phyloP scores from a whole-genome alignment of 2,113 vertebrate species.

The Antechinus stuartii region DNA sequence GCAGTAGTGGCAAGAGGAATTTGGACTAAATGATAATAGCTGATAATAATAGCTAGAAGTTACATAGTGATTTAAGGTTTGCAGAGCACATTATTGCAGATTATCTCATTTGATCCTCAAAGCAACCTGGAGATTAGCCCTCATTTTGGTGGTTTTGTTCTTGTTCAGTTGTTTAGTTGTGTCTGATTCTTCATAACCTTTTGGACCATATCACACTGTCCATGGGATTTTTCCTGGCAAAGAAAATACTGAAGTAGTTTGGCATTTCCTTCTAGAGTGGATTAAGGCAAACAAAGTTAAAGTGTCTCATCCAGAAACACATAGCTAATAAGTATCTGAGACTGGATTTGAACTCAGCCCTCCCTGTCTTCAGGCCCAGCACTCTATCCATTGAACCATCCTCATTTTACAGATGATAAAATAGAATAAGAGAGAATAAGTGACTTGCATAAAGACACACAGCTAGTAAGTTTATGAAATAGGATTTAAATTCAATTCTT shows the following conservation, averaged over 20 bases:
- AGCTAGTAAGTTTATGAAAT: not conserved
- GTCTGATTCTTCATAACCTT: not conserved
- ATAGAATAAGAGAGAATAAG: not conserved
- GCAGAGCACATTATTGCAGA: not conserved
- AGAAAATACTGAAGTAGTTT: not conserved
- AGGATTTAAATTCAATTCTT: not conserved
- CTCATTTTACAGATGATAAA: too few species aligned
- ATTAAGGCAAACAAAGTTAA: not conserved
- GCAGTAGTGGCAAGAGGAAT: not conserved
- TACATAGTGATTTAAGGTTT: not conserved
- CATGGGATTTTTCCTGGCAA: not conserved
- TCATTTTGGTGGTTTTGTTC: not conserved
- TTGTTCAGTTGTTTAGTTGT: not conserved
- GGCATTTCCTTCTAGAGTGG: not conserved
- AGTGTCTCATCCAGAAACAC: not conserved
- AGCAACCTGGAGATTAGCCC: not conserved
- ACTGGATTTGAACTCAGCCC: not conserved
- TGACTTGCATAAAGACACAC: not conserved
- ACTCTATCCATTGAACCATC: too few species aligned
- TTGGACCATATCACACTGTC: not conserved
- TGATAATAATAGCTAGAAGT: not conserved
- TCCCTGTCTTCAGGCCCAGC: too few species aligned
- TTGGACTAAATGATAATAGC: not conserved
- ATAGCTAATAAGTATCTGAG: not conserved
- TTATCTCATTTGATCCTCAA: not conserved